Base-by-base conservation (phyloP, 2,888 invertebrate genomes). In the Lasioglossum zephyrum region DNA sequence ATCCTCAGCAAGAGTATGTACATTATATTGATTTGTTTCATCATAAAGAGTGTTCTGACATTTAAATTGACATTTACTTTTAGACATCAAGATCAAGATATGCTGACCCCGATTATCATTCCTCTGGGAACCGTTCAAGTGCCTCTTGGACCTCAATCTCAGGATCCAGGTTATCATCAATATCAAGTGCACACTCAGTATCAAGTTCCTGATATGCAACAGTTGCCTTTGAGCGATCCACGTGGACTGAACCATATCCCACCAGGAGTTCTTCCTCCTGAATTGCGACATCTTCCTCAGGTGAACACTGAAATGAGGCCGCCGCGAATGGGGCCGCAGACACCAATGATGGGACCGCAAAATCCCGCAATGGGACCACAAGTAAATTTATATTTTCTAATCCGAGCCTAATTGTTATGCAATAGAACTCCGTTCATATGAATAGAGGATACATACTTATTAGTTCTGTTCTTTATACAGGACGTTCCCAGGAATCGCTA, bases 1-100 rank as follows among this genome's bases (percentile, higher is more conserved):
- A 97, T 90, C 94, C 94, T 22, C 96, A 96, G 69, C 97, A 97
- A 93, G 96, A 96, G 96, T 96, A 94, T 92, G 93, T 91, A 70
- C 22, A 69, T 77, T 73, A 60, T 31, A 36, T 74, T 60, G 4
- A 31, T 5, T 13, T 16, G 2, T 13, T 26, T 0, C 16, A 63
- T 39, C 39, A 4, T 4, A 4, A 39, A 4, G 39, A 39, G 36
- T 36, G 3, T 22, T 36, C 16, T 22, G 6, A 22, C 9, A 69
- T 63, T 31, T 22, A 9, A 69, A 69, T 31, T 69, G 22, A 41
- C 22, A 39, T 69, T 39, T 41, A 16, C 36, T 79, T 79, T 47
- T 9, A 94, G 94, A 70, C 93, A 94, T 88, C 94, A 93, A 77
- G 94, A 94, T 2, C 94, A 94, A 76, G 94, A 94, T 47, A 92